These are phyloP conservation scores for Ametastegia equiseti DNA, from an alignment of 2,888 invertebrate species.

Conservation along the genomic window DNA sequence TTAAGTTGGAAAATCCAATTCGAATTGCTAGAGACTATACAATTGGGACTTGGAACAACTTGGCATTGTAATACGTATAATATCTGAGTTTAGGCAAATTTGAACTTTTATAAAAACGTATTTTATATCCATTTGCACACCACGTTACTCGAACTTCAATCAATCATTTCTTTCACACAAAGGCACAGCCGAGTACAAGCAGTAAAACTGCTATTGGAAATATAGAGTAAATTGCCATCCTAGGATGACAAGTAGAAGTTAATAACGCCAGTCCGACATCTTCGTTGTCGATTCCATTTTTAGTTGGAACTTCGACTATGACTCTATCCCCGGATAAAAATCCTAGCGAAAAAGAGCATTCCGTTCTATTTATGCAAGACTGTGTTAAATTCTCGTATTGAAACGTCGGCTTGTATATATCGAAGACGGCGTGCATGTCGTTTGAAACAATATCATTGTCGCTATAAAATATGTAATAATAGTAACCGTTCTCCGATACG, in stretches of 20 bases:
- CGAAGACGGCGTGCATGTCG: conserved; percentile 89
- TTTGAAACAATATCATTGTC: conserved; percentile 89
- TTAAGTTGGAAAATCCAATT: no score
- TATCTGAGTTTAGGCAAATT: background rate
- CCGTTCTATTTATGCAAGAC: conserved; percentile 86
- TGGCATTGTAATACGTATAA: background rate
- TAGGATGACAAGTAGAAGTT: conserved; percentile 87
- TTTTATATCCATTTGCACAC: background rate
- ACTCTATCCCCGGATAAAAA: conserved; percentile 88
- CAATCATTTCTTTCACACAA: conserved; percentile 83
- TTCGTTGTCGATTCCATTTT: conserved; percentile 88
- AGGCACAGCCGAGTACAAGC: conserved; percentile 88
- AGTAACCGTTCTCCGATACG: conserved; percentile 87
- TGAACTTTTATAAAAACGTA: background rate
- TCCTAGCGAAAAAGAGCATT: conserved; percentile 85
- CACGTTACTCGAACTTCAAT: background rate
- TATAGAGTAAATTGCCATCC: conserved; percentile 87
- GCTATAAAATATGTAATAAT: conserved; percentile 93
- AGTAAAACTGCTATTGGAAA: conserved; percentile 88
- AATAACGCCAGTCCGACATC: conserved; percentile 85
- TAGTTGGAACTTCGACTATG: conserved; percentile 90
- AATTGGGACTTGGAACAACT: no score
- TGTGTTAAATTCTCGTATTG: conserved; percentile 85
- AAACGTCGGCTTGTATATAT: conserved; percentile 91
- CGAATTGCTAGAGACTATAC: no score